Evolutionary conservation across 2,113 vertebrate species (phyloP), one percentile per base, ranked within the genome.

Genomic region (Chroicocephalus ridibundus): DNA sequence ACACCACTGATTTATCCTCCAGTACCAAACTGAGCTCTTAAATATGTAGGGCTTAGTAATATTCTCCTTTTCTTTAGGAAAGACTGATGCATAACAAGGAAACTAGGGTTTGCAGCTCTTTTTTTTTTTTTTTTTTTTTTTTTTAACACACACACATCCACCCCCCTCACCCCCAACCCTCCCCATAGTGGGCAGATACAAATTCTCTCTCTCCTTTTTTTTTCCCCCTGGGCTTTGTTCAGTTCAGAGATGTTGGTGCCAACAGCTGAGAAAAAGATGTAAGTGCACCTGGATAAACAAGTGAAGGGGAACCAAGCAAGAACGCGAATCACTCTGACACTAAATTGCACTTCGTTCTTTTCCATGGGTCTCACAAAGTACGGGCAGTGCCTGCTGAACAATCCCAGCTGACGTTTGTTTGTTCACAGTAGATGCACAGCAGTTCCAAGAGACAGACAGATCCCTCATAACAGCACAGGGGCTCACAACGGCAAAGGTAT

Each of bases 241-340:
- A 65, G 55, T 44, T 86, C 46, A 29, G 74, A 91, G 36, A 9
- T 38, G 54, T 44, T 57, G 47, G 17, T 82, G 60, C n/a, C 82
- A 86, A 47, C 2, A 14, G 34, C 27, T 74, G 90, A 49, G 49
- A 62, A 55, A 55, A 89, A 87, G 22, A 25, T 6, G 1, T 15
- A 19, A 87, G n/a, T 11, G 62, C 95, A 95, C 81, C 96, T 96
- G 93, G 46, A 89, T 78, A 96, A 97, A 96, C 84, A 97, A 79
- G n/a, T 0, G 11, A 93, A 40, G 66, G 82, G 92, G 80, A 95
- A 69, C 77, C 0, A 0, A 91, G 40, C 57, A 91, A 81, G 65
- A 91, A 64, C 2, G 1, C 65, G 57, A 84, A 83, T 91, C 83
- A 91, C 21, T 72, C 84, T 3, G 6, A 26, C 57, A 57, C 24